Percentiles rank a stretch among this genome's conserved stretches.
These are phyloP conservation scores for Ennomos fuscantarius DNA, from an alignment of 2,888 invertebrate genomes.

Conservation along the genomic window DNA sequence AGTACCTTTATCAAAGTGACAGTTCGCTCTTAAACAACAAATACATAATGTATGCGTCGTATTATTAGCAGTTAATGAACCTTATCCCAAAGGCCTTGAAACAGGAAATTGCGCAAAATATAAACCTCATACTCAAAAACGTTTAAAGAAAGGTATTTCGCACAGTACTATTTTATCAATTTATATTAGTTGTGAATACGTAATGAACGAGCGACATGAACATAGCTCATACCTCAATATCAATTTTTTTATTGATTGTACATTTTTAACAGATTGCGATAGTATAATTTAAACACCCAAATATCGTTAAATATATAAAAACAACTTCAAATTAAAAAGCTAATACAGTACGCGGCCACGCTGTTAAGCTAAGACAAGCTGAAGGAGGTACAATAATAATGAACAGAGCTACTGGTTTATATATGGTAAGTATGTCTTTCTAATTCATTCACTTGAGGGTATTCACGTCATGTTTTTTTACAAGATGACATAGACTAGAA, in stretches of 20 bases:
- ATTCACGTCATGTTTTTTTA: constrained; percentile 2
- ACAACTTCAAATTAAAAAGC: no score
- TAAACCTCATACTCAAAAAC: constrained; percentile 11
- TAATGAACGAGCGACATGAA: constrained; percentile 7
- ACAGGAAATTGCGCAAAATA: constrained; percentile 16
- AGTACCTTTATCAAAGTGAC: background rate
- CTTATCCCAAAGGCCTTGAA: constrained; percentile 24
- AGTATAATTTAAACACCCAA: background rate
- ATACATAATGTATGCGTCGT: background rate
- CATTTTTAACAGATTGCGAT: no score
- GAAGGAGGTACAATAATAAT: no score
- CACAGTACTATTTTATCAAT: constrained; percentile 21
- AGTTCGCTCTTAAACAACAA: constrained; percentile 14
- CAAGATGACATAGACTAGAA: constrained; percentile 10
- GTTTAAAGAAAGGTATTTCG: constrained; percentile 17
- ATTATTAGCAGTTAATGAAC: constrained; percentile 28
- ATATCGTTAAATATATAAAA: no score
- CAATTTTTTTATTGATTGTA: background rate
- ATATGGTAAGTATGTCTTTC: constrained; percentile 3
- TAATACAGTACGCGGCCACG: no score
- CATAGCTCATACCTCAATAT: background rate
- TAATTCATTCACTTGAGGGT: constrained; percentile 4
- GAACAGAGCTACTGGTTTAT: background rate
- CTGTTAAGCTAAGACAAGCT: no score
- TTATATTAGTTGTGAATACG: constrained; percentile 17